Conservation (phyloP, 2,888 invertebrate genomes). For the Fissipunctia ypsillon region DNA sequence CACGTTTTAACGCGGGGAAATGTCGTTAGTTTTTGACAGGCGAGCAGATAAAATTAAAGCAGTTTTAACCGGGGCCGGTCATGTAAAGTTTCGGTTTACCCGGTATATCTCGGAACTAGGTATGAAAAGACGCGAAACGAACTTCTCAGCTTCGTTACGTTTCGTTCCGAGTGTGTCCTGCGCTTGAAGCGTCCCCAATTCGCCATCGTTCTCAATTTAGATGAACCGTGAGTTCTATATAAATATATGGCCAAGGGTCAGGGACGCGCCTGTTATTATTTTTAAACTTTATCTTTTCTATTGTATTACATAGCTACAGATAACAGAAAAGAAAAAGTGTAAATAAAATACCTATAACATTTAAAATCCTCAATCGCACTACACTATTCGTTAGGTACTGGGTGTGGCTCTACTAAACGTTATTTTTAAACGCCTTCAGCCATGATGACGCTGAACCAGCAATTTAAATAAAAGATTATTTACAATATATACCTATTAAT, state of each 20-base stretch:
- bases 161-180: too few species aligned
- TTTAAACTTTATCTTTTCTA: not conserved
- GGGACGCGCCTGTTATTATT: slow-evolving; percentile 2
- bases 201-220: slow-evolving; percentile 9
- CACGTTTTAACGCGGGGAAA: not conserved
- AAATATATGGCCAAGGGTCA: not conserved
- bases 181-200: not conserved
- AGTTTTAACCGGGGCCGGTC: not conserved
- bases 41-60: not conserved
- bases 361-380: not conserved
- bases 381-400: not conserved
- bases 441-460: slow-evolving; percentile 59
- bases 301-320: not conserved
- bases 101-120: too few species aligned
- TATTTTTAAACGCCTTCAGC: slow-evolving; percentile 40
- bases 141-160: too few species aligned
- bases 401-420: slow-evolving; percentile 16
- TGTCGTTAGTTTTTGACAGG: not conserved
- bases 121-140: too few species aligned
- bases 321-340: not conserved
- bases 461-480: slow-evolving; percentile 32
- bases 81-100: not conserved
- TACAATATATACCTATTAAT: slow-evolving; percentile 29
- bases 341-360: not conserved
- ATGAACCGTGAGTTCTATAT: slow-evolving; percentile 2